Evolutionary conservation across 2,888 invertebrate species (phyloP).

Genomic region (Alviniconcha strummeri): DNA sequence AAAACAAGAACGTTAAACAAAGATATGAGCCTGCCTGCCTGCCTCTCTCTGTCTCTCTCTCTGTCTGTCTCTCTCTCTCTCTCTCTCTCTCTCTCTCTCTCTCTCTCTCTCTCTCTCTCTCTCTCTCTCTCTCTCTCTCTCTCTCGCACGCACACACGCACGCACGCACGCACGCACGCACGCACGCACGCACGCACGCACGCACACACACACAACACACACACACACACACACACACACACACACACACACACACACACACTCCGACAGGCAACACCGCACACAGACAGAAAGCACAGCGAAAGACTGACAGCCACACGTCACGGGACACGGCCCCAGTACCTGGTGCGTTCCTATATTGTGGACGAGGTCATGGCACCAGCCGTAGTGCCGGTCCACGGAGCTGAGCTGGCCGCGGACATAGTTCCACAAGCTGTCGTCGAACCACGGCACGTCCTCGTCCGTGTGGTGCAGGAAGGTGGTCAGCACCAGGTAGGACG

Average conservation of each 20-base stretch:
- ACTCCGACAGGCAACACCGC: not conserved
- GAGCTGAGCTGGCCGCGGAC: constrained; percentile 70
- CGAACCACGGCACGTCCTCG: constrained; percentile 67
- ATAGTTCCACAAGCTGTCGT: constrained; percentile 64
- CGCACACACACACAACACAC: not conserved
- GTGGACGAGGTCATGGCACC: constrained; percentile 67
- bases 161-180: too few relatives aligned
- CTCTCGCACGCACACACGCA: too few relatives aligned
- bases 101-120: too few relatives aligned
- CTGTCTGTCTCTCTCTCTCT: too few relatives aligned
- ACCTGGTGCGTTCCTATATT: constrained; percentile 65
- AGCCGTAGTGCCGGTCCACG: constrained; percentile 68
- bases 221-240: not conserved
- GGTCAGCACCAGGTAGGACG: constrained; percentile 64
- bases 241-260: not conserved
- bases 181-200: too few relatives aligned
- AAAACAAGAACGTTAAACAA: too few relatives aligned
- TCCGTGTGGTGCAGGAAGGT: constrained; percentile 71
- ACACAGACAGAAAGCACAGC: not conserved
- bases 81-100: too few relatives aligned
- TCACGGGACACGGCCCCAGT: too few relatives aligned
- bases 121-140: too few relatives aligned
- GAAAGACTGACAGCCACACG: not conserved
- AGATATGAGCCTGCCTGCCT: too few relatives aligned
- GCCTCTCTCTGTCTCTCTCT: too few relatives aligned